Evolutionary conservation across 2,113 vertebrate genomes (phyloP).

Genomic region (Chaetorhynchus papuensis): DNA sequence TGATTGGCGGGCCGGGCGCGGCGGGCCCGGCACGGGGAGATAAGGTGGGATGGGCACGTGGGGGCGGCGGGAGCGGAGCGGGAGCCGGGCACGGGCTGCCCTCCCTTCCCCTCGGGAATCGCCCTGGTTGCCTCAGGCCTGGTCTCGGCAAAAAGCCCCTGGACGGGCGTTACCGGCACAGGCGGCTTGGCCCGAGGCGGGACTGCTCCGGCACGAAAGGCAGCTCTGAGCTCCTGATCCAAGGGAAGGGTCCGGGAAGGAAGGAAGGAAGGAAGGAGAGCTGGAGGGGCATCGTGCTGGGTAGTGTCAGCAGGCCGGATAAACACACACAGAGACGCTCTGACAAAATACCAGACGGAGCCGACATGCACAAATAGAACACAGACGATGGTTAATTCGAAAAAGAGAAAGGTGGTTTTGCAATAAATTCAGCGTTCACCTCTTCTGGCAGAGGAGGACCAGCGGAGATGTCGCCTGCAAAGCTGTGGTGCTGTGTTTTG

Average conservation of each 20-base stretch:
- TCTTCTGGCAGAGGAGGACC: not conserved
- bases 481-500: not conserved
- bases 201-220: not conserved
- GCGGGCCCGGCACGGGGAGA: not conserved
- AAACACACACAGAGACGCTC: not conserved
- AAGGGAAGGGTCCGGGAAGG: not conserved
- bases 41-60: not conserved
- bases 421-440: fast-evolving
- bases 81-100: fast-evolving
- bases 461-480: not conserved
- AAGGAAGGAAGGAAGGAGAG: too few species aligned
- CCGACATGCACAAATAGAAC: fast-evolving
- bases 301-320: fast-evolving
- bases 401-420: not conserved
- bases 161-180: fast-evolving
- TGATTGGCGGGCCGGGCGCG: conserved; percentile 55
- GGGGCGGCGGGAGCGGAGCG: fast-evolving
- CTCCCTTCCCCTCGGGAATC: fast-evolving
- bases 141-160: fast-evolving
- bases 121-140: fast-evolving
- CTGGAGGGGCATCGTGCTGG: fast-evolving
- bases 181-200: not conserved
- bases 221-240: fast-evolving
- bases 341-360: fast-evolving
- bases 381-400: fast-evolving